Conservation (phyloP, 2,797 vertebrate genomes). For the Acanthis flammea region DNA sequence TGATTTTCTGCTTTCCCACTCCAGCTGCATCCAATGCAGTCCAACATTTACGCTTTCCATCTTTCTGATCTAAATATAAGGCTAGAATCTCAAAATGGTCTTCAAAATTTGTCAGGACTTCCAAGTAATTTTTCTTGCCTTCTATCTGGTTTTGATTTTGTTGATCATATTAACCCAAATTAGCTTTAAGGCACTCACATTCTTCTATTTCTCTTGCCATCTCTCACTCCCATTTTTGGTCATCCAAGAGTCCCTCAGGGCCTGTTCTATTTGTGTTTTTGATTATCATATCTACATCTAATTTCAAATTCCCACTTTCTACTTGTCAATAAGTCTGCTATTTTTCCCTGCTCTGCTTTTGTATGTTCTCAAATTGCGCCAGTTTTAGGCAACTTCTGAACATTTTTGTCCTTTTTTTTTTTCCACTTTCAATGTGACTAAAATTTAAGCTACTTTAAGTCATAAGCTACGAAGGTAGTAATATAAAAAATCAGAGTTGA, state of each 20-base stretch:
- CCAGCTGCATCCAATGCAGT: background rate
- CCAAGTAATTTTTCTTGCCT: background rate
- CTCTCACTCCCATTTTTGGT: background rate
- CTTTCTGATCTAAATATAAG: background rate
- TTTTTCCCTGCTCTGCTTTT: background rate
- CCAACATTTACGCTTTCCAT: background rate
- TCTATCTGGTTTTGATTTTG: background rate
- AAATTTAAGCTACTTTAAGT: background rate
- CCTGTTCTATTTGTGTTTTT: background rate
- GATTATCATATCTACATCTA: background rate
- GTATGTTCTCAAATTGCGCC: background rate
- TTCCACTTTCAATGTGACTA: background rate
- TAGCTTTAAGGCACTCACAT: background rate
- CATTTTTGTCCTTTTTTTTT: background rate
- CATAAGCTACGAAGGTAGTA: background rate
- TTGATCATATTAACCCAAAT: background rate
- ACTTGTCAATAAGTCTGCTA: background rate
- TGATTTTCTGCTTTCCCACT: background rate
- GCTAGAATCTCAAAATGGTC: background rate
- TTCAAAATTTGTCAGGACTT: background rate
- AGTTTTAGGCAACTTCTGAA: background rate
- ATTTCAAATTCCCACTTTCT: background rate
- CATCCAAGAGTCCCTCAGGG: background rate
- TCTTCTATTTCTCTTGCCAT: background rate
- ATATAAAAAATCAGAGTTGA: background rate